Conservation (phyloP, 2,888 invertebrate species). For the Leptinotarsa juncta region DNA sequence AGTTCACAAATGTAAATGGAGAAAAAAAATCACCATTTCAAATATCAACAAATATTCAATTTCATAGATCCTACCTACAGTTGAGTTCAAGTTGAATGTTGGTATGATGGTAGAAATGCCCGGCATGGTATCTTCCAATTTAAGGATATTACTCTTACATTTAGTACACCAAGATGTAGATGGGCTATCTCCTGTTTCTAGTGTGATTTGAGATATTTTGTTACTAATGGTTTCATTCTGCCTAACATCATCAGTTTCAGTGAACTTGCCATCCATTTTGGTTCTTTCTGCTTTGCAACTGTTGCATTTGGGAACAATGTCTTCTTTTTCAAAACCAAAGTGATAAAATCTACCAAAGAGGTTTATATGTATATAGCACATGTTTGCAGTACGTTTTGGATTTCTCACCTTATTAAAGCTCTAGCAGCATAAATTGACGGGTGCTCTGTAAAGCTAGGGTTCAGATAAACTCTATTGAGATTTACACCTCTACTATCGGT, state of each 20-base stretch:
- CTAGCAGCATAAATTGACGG: slow-evolving; percentile 90
- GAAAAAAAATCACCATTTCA: too few species aligned
- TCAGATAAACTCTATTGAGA: slow-evolving; percentile 86
- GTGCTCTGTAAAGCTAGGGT: slow-evolving; percentile 79
- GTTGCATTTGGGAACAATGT: slow-evolving; percentile 58
- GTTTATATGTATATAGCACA: slow-evolving; percentile 2
- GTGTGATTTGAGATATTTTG: slow-evolving; percentile 61
- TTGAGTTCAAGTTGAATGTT: slow-evolving; percentile 53
- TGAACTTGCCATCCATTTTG: slow-evolving; percentile 34
- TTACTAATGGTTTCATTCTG: slow-evolving; percentile 56
- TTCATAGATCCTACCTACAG: slow-evolving; percentile 36
- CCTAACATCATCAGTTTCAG: slow-evolving; percentile 43
- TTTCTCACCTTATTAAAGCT: slow-evolving; percentile 72
- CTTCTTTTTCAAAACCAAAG: slow-evolving; percentile 74
- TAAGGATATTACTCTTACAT: slow-evolving; percentile 66
- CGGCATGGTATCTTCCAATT: slow-evolving; percentile 66
- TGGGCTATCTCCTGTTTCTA: slow-evolving; percentile 56
- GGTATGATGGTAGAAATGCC: slow-evolving; percentile 67
- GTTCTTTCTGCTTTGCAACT: slow-evolving; percentile 44
- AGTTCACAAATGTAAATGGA: too few species aligned
- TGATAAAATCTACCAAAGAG: slow-evolving; percentile 73
- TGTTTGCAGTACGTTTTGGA: background rate
- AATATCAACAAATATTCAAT: background rate
- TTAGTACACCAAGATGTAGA: slow-evolving; percentile 66
- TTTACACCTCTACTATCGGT: slow-evolving; percentile 91